A percentile compares a stretch with the other conserved stretches of the same genome.
These are phyloP conservation scores for Papilio dardanus DNA, from an alignment of 1,140 invertebrate species.

Conservation along the genomic window DNA sequence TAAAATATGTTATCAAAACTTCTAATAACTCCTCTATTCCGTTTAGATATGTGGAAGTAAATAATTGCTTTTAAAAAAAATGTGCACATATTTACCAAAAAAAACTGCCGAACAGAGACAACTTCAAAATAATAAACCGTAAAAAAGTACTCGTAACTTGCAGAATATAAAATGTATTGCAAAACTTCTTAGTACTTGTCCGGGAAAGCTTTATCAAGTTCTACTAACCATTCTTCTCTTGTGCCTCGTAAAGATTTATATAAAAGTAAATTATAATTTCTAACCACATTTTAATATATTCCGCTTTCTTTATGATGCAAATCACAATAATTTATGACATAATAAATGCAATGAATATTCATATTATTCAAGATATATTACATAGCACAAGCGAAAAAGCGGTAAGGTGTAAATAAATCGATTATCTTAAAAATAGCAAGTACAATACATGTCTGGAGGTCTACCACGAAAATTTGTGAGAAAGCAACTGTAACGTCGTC, in stretches of 20 bases:
- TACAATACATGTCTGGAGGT: neutral
- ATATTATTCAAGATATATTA: slow-evolving; percentile 6
- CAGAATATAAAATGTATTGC: neutral
- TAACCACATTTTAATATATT: neutral
- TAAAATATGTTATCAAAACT: too few relatives aligned
- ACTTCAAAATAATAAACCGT: too few relatives aligned
- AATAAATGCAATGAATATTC: neutral
- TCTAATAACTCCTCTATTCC: too few relatives aligned
- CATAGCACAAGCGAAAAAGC: slow-evolving; percentile 1
- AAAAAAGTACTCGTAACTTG: too few relatives aligned
- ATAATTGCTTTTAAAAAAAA: too few relatives aligned
- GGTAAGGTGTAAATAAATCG: slow-evolving; percentile 26
- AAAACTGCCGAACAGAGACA: too few relatives aligned
- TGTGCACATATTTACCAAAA: too few relatives aligned
- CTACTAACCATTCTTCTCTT: neutral
- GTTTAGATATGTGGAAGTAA: too few relatives aligned
- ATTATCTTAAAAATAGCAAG: slow-evolving; percentile 29
- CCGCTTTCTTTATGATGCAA: neutral
- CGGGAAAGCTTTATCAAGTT: neutral
- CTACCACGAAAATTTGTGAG: too few relatives aligned
- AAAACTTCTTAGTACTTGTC: too few relatives aligned
- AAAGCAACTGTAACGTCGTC: too few relatives aligned
- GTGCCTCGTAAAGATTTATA: neutral
- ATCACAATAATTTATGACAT: neutral
- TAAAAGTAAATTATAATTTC: neutral